Conservation (phyloP, 2,797 vertebrate species). For the Poeciliopsis gracilis region DNA sequence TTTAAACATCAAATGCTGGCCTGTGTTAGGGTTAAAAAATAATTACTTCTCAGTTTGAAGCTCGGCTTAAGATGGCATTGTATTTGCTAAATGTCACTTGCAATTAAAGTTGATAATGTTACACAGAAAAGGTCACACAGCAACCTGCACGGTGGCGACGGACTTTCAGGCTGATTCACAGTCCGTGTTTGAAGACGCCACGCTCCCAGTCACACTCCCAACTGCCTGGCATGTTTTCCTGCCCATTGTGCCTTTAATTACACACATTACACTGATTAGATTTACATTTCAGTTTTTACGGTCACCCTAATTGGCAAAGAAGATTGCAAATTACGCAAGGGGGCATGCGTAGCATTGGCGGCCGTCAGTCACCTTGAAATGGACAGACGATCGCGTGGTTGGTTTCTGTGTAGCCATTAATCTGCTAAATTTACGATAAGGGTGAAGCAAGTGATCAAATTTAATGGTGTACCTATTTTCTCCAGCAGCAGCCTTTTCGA, state of each 20-base stretch:
- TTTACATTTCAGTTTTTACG: conserved; percentile 81
- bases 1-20: conserved; percentile 63
- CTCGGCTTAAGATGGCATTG: conserved; percentile 73
- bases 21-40: conserved; percentile 71
- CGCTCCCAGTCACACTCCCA: conserved; percentile 64
- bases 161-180: conserved; percentile 61
- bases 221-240: conserved; percentile 74
- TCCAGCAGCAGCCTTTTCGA: conserved; percentile 52
- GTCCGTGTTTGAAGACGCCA: conserved; percentile 37
- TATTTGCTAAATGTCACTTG: conserved; percentile 84
- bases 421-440: conserved; percentile 77
- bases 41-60: conserved; percentile 72
- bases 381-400: conserved; percentile 60
- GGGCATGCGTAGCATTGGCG: conserved; percentile 54
- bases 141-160: conserved; percentile 59
- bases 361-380: conserved; percentile 81
- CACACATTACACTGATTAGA: conserved; percentile 82
- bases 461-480: conserved; percentile 73
- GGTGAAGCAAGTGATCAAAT: conserved; percentile 75
- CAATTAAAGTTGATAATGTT: conserved; percentile 85
- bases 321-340: conserved; percentile 81
- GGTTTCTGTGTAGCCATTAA: conserved; percentile 57
- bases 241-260: conserved; percentile 83
- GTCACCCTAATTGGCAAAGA: conserved; percentile 82
- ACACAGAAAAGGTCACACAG: conserved; percentile 80